These are phyloP conservation scores for Platycercus adscitus DNA, from an alignment of 2,113 vertebrate genomes.

Conservation along the genomic window DNA sequence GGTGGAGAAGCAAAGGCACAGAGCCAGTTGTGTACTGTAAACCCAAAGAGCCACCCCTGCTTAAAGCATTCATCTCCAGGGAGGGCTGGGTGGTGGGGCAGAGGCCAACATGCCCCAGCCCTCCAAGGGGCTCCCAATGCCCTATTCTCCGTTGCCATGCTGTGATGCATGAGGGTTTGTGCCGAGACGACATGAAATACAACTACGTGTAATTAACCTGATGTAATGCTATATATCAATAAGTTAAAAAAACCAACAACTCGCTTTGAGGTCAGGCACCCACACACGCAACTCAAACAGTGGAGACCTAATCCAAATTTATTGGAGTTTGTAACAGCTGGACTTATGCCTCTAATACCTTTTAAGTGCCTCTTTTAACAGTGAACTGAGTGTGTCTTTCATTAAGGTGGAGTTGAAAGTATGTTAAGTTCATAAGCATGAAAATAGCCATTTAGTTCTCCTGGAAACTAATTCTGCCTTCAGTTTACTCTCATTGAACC, in stretches of 20 bases:
- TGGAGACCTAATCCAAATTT: constrained; percentile 75
- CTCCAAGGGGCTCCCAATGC: background rate
- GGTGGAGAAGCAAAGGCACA: background rate
- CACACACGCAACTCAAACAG: constrained; percentile 67
- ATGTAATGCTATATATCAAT: constrained; percentile 74
- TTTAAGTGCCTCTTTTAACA: constrained; percentile 74
- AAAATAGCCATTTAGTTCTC: constrained; percentile 69
- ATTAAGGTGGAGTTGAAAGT: constrained; percentile 63
- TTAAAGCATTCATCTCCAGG: background rate
- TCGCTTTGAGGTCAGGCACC: constrained; percentile 72
- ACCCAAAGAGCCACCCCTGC: background rate
- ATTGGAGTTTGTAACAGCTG: constrained; percentile 72
- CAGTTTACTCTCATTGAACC: constrained; percentile 21
- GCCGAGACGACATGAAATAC: constrained; percentile 60
- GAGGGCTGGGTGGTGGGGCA: background rate
- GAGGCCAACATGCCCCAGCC: background rate
- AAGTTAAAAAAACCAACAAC: constrained; percentile 62
- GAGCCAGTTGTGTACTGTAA: background rate
- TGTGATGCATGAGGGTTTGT: background rate
- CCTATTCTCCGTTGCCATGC: background rate
- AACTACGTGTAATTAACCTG: constrained; percentile 54
- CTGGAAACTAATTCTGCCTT: constrained; percentile 58
- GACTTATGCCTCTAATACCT: constrained; percentile 71
- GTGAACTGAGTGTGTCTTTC: constrained; percentile 59
- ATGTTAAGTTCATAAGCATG: constrained; percentile 68